Evolutionary conservation across 1,140 invertebrate genomes (phyloP), one percentile per base, ranked within the genome.

Genomic region (Himalopsyche phryganea): DNA sequence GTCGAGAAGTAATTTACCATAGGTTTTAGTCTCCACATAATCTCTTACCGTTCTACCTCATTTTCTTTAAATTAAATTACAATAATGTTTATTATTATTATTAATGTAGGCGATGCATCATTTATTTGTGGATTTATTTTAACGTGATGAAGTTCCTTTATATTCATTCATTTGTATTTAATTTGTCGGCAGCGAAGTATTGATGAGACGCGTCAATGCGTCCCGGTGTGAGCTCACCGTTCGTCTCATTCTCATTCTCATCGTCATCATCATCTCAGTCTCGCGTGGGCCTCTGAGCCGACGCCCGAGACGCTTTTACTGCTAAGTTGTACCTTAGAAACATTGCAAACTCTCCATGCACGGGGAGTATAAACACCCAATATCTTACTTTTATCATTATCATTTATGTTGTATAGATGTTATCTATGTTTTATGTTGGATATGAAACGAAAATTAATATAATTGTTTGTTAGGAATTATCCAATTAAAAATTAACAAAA

Each of bases 401-500:
- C 69, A 72, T 69, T 76, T 78, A 75, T 77, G 72, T 78, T 78
- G 72, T 75, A 76, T 78, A 77, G 75, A 78, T 78, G 76, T 78
- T 78, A 78, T 64, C 73, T 77, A 77, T 76, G 74, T 78, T 77
- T 76, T 77, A 77, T 73, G 75, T 65, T 65, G 63, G 68, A 74
- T 72, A 74, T 69, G 40, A 62, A 60, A 60, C 57, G 71, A 74
- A 67, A 73, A 70, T 67, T 72, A 75, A 72, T 75, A 76, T 70
- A 76, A 77, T 78, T 78, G 74, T 78, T 78, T 78, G 75, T 77
- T 78, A 77, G 74, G 73, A 77, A 76, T 78, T 75, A 72, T 75
- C 73, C 68, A 78, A 78, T 77, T 78, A 77, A 78, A 78, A 75
- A 62, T 75, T 74, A 71, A 75, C 72, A 75, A 71, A 76, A 76